Percentiles rank a stretch among this genome's conserved stretches.
Evolutionary conservation across 2,888 invertebrate species (phyloP).

Genomic region (Oscheius sp.): DNA sequence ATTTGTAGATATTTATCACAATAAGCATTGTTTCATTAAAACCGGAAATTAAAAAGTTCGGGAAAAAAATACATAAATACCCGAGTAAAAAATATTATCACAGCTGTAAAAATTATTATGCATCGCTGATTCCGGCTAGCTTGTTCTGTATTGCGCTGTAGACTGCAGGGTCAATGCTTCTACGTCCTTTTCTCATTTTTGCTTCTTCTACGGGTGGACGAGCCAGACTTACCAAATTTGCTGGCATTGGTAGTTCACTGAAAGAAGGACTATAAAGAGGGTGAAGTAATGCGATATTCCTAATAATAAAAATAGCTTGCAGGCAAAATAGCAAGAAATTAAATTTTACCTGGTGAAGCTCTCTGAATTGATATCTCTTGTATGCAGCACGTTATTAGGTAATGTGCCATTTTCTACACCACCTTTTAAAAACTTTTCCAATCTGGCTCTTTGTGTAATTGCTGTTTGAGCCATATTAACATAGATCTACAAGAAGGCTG

Average conservation of each 20-base stretch:
- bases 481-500: background rate
- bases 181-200: constrained; percentile 4
- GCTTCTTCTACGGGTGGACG: constrained; percentile 5
- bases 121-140: constrained; percentile 15
- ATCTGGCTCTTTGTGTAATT: background rate
- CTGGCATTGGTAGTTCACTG: constrained; percentile 26
- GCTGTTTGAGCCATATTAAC: constrained; percentile 25
- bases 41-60: background rate
- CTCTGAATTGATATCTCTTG: constrained; percentile 31
- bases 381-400: constrained; percentile 6
- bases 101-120: background rate
- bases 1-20: background rate
- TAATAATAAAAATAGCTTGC: background rate
- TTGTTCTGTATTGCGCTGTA: constrained; percentile 14
- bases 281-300: background rate
- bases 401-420: background rate
- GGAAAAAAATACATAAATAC: background rate
- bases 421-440: background rate
- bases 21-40: background rate
- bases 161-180: constrained; percentile 25
- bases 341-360: constrained; percentile 28
- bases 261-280: background rate
- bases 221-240: constrained; percentile 6
- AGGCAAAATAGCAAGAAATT: background rate
- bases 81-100: background rate